phyloP scores from a whole-genome alignment of 2,113 vertebrate genomes.

The Platycercus adscitus region DNA sequence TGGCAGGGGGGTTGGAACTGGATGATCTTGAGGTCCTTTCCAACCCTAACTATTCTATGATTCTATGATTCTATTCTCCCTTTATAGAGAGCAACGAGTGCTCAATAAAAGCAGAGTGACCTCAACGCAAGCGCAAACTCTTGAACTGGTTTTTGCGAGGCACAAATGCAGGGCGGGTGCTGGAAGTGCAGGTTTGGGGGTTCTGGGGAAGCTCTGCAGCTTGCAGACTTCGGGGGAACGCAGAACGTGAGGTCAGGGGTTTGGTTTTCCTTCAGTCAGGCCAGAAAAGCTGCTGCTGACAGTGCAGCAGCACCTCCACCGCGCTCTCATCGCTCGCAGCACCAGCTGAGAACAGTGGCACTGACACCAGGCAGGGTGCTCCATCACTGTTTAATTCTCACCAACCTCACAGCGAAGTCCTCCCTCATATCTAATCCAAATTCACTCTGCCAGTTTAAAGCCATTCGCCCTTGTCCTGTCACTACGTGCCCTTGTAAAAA shows the following conservation, averaged over 20 bases:
- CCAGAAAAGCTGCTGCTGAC: not conserved
- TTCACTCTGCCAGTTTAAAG: not conserved
- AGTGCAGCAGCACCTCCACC: not conserved
- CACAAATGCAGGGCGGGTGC: not conserved
- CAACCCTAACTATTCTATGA: too few species aligned
- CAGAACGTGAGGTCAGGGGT: rapidly evolving
- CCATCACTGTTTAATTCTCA: not conserved
- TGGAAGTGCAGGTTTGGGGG: not conserved
- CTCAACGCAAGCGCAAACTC: too few species aligned
- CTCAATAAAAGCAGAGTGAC: not conserved
- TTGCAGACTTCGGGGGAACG: not conserved
- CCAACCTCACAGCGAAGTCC: not conserved
- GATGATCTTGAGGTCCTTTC: too few species aligned
- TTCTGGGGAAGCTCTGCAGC: not conserved
- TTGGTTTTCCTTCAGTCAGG: not conserved
- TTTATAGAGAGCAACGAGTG: not conserved
- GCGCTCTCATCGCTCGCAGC: not conserved
- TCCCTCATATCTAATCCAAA: not conserved
- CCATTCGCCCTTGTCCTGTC: not conserved
- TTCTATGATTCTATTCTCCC: not conserved
- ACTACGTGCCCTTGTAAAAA: not conserved
- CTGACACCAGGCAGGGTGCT: not conserved
- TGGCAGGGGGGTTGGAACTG: too few species aligned
- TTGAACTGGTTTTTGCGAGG: too few species aligned
- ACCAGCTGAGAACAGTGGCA: not conserved